Base-by-base conservation (phyloP, 2,797 vertebrate genomes). In the Artibeus lituratus region DNA sequence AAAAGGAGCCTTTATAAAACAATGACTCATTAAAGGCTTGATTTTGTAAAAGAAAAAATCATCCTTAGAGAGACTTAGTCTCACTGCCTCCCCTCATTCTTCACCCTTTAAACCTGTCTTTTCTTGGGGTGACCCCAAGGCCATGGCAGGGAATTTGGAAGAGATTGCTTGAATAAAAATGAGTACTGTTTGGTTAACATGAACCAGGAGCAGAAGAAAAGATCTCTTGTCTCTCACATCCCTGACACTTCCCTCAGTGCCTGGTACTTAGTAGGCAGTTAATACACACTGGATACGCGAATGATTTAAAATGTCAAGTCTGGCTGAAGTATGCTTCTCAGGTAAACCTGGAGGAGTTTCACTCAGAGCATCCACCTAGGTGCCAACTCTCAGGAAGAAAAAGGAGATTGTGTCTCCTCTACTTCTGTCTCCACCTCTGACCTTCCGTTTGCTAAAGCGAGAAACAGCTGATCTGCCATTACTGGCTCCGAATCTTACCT, bases 1-100 rank as follows among this genome's bases (percentile, higher is more conserved):
- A 55, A 57, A 57, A 53, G 2, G 15, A 47, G 42, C 15, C 47
- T 93, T 90, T 93, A 86, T 16, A 81, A 76, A 87, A 73, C 7
- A 73, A 14, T 44, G 24, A 26, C 55, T 91, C 39, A 49, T 67
- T 67, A 37, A 81, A 94, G 47, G 72, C 42, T 62, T 76, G 26
- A 62, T n/a, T 65, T 65, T 84, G 72, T 37, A 80, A 92, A 69
- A 91, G 18, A 96, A 96, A 86, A 88, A 76, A 53, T 59, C 72
- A 85, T 57, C 21, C 24, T 35, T 42, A 80, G 49, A 87, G 35
- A 77, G 24, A n/a, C 39, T 90, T 89, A 26, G 24, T 74, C 47
- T 84, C 29, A 35, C 10, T 72, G 2, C 7, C 35, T 76, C 12
- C 80, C 42, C 47, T 81, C 39, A 15, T 80, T 90, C 37, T 24